These are phyloP conservation scores for Artemia sinica DNA, from an alignment of 2,888 invertebrate species.

Conservation along the genomic window DNA sequence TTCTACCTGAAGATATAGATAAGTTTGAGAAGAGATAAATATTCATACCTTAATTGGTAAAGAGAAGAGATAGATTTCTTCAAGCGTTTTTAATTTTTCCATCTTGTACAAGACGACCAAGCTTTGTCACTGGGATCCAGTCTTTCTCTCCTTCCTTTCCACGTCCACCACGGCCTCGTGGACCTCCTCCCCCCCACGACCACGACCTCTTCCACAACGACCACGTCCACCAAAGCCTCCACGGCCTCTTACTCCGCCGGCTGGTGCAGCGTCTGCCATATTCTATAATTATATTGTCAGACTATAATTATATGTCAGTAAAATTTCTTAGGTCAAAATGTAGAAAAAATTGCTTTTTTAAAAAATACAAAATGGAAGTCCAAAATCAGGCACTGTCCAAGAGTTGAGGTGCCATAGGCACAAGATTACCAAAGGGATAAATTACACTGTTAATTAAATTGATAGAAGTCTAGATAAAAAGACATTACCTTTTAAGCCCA, in stretches of 20 bases:
- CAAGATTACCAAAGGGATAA: no score
- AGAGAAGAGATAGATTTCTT: constrained; percentile 96
- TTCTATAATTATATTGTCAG: constrained; percentile 26
- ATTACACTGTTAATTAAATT: no score
- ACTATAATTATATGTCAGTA: no score
- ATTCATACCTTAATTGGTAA: constrained; percentile 68
- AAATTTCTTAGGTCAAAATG: no score
- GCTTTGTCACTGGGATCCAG: constrained; percentile 96
- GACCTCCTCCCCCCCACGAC: constrained; percentile 53
- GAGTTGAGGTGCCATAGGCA: no score
- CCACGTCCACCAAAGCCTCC: constrained; percentile 52
- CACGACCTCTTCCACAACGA: constrained; percentile 43
- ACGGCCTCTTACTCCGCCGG: constrained; percentile 72
- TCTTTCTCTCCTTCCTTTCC: constrained; percentile 92
- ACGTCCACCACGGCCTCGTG: constrained; percentile 53
- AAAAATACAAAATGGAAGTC: no score
- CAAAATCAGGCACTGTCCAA: no score
- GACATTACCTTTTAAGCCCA: no score
- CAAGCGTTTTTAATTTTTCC: constrained; percentile 84
- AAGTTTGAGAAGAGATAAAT: no score
- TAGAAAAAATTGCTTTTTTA: no score
- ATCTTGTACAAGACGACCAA: constrained; percentile 89
- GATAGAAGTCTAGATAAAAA: no score
- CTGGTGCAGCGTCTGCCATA: constrained; percentile 98
- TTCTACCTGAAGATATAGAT: no score